Evolutionary conservation across 64 coral and sea anemone species (phyloP), one percentile per base, ranked within the genome.

Genomic region (Cladopsammia gracilis): DNA sequence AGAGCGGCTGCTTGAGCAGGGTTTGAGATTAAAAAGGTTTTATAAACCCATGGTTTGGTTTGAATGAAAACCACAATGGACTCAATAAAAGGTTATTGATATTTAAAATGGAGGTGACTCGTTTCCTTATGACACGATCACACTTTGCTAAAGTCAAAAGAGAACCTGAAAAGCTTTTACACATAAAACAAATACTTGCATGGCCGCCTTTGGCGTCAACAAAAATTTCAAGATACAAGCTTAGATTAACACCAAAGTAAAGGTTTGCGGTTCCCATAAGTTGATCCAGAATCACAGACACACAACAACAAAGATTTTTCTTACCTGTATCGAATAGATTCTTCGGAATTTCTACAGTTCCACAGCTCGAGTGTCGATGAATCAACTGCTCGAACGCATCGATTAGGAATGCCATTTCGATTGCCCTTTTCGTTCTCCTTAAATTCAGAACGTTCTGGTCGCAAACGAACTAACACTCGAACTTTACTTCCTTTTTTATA

Each of bases 341-440:
- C 76, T 43, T 85, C 77, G 64, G 74, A 64, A 68, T 94, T 94
- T 78, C 92, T 94, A 45, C 92, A 94, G 50, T 94, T 94, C 92
- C 92, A 94, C 25, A 94, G 1, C 56, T 89, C 92, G 16, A 94
- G 75, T 9, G 92, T 82, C 12, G 78, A 89, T 1, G 86, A 71
- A 47, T 94, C 86, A 4, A 88, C 58, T 14, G 86, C 76, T 25
- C 77, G 64, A 52, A 94, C 92, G 24, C 92, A 94, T 14, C 50
- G 54, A 18, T 87, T 25, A 7, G 92, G 92, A 66, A 74, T 81
- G 14, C 71, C 86, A n/a, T 67, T 9, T 12, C 19, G 49, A 57
- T 58, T 16, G 43, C 26, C 20, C 0, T 15, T 50, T 57, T 59
- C 59, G 58, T 14, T 43, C 49, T 72, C 65, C 43, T 53, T 50